Evolutionary conservation across 2,888 invertebrate species (phyloP), one percentile per base, ranked within the genome.

Genomic region (Leptothorax acervorum): DNA sequence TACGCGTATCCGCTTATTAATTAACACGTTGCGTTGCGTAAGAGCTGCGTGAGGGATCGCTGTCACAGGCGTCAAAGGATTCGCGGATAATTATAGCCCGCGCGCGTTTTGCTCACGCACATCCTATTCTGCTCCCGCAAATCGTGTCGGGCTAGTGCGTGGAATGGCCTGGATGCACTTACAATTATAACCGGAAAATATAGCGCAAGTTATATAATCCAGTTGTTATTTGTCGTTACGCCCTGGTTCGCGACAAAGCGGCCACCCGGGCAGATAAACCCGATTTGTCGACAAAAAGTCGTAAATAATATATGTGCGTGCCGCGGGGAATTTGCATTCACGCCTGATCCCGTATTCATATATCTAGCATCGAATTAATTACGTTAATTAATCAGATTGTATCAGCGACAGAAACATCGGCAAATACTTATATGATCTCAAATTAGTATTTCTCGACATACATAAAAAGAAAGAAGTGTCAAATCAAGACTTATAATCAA

Each of bases 1-100:
- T 15, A 39, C 63, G 53, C 53, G 65, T 31, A n/a, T n/a, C 12
- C 28, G 45, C 23, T 78, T 45, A 68, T 78, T 68, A 78, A 68
- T 78, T 68, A 78, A 68, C n/a, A 78, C 15, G 55, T 55, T 9
- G 28, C 55, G n/a, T 78, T 78, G 42, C 66, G 31, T 57, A 78
- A 78, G 45, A 68, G 15, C 39, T 5, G 53, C 68, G 39, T 6
- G 23, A 78, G n/a, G 15, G 15, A 31, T 23, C 42, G 12, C 65
- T 42, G 31, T 62, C 57, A 18, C 31, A 57, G n/a, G 23, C 31
- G 31, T 62, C 57, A 18, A 45, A 57, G n/a, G 23, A 42, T 45
- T 31, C 31, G 11, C 12, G 15, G 35, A 35, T 57, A 65, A 76
- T 76, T 53, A 39, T 2, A 28, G 23, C 9, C 28, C 9, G 62